Evolutionary conservation across 2,888 invertebrate species (phyloP), one percentile per base, ranked within the genome.

Genomic region (Chrysina gloriosa): DNA sequence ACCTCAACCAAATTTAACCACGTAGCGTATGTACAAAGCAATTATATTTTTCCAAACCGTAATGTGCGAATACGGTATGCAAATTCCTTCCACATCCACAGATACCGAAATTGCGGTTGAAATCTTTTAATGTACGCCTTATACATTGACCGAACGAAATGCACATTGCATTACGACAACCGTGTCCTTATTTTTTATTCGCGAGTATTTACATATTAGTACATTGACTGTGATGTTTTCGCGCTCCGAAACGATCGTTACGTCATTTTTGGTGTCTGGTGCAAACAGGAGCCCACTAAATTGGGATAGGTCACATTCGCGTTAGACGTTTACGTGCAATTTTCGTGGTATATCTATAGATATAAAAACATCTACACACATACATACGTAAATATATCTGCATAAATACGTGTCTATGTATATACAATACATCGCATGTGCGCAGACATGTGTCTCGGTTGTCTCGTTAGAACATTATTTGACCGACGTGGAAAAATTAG

Each of bases 271-370:
- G 54, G 54, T 54, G 54, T 34, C 54, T 54, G 54, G 34, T 54
- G 34, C 68, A 56, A 42, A 61, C 47, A 61, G 65, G 72, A 71
- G 71, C 71, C 70, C 70, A 67, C 70, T 65, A 70, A 71, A 74
- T 76, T 77, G 73, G 71, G 72, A 73, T 75, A 77, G 76, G 76
- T 74, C 74, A 76, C 70, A 72, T 50, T 50, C 29, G n/a, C n/a
- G 65, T 54, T 31, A 54, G 54, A 54, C 31, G 34, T 34, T 34
- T 34, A 54, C 34, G 31, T 34, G 34, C 54, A 54, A 16, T 54
- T 54, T 31, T 54, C 21, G 11, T 50, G 34, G 1, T n/a, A n/a
- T n/a, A n/a, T n/a, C n/a, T n/a, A n/a, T n/a, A n/a, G n/a, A n/a
- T n/a, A n/a, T n/a, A n/a, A n/a, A n/a, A n/a, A 21, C 31, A 23